These are phyloP conservation scores for Xenops minutus DNA, from an alignment of 2,797 vertebrate genomes.

Conservation along the genomic window DNA sequence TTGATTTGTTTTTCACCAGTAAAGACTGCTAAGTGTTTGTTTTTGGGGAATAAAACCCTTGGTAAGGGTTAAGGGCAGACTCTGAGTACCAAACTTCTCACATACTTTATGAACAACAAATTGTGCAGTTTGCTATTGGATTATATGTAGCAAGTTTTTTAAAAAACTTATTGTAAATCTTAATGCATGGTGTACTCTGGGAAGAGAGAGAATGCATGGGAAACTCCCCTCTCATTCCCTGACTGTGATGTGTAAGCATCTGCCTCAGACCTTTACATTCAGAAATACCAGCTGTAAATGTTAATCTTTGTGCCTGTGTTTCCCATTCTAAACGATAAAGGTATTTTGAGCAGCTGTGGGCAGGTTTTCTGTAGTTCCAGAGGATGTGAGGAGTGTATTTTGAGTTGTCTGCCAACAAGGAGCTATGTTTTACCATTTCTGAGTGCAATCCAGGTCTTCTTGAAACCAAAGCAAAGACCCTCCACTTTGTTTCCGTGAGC, in stretches of 20 bases:
- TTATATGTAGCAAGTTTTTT: neutral
- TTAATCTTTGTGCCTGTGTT: neutral
- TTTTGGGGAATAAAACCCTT: neutral
- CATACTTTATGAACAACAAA: neutral
- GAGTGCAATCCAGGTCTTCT: neutral
- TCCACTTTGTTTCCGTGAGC: neutral
- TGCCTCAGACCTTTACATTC: constrained; percentile 11
- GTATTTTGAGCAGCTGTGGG: neutral
- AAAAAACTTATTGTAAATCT: neutral
- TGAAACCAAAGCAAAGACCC: neutral
- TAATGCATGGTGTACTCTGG: neutral
- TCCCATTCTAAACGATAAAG: neutral
- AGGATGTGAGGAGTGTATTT: neutral
- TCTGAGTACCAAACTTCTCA: neutral
- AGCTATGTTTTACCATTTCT: neutral
- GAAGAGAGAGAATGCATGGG: constrained; percentile 14
- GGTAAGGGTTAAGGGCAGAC: neutral
- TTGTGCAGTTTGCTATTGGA: neutral
- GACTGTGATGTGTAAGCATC: neutral
- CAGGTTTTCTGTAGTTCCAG: neutral
- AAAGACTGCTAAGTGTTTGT: neutral
- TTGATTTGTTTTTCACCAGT: neutral
- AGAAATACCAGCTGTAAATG: neutral
- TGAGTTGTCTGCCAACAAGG: neutral
- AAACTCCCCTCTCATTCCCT: neutral